These are phyloP conservation scores for Pogonomyrmex californicus DNA, from an alignment of 1,140 invertebrate genomes.

Conservation along the genomic window DNA sequence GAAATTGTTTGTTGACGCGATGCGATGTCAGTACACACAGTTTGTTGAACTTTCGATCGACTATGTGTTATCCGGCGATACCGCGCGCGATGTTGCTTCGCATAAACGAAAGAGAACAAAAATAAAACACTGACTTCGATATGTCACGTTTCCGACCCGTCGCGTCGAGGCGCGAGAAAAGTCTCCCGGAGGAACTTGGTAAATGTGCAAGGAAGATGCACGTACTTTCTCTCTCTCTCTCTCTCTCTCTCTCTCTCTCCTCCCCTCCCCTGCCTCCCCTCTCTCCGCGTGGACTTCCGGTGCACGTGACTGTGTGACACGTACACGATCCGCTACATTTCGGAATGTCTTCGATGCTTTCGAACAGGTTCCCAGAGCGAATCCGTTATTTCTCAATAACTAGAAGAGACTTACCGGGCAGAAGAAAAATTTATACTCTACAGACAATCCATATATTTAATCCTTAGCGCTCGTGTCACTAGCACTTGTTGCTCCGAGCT, in stretches of 20 bases:
- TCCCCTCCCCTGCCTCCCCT: no score
- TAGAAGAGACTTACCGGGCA: background rate
- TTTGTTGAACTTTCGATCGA: constrained; percentile 51
- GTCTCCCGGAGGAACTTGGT: constrained; percentile 23
- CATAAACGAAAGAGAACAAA: constrained; percentile 42
- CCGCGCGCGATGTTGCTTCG: background rate
- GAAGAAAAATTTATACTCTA: constrained; percentile 22
- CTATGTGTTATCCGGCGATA: constrained; percentile 20
- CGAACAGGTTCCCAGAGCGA: background rate
- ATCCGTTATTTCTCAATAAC: background rate
- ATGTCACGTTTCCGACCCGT: constrained; percentile 66
- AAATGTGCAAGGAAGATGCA: background rate
- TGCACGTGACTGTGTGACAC: constrained; percentile 5
- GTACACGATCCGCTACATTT: background rate
- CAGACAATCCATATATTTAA: constrained; percentile 23
- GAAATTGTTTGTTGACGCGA: constrained; percentile 51
- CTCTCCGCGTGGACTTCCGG: background rate
- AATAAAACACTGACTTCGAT: constrained; percentile 67
- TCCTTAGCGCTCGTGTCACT: constrained; percentile 12
- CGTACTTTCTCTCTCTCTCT: background rate
- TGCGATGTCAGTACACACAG: background rate
- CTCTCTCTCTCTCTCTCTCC: no score
- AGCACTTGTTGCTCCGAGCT: constrained; percentile 35
- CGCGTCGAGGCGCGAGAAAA: constrained; percentile 46
- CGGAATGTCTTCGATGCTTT: background rate